Percentiles rank a stretch among this genome's conserved stretches.
phyloP scores from a whole-genome alignment of 2,113 vertebrate genomes.

The Chionomys nivalis region DNA sequence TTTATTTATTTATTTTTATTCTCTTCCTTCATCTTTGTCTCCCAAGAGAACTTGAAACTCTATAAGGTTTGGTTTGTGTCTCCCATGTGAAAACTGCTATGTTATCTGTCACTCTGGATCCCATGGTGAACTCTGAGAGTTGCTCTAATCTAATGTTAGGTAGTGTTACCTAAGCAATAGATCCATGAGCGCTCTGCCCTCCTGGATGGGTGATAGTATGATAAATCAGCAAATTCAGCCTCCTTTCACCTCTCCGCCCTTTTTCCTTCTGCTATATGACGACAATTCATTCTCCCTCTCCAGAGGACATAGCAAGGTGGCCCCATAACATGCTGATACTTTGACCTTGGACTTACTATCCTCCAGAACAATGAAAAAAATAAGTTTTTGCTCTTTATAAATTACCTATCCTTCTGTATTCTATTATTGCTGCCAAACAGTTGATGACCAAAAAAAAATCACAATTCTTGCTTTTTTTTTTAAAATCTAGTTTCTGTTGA shows the following conservation, averaged over 20 bases:
- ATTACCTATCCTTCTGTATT: neutral
- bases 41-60: neutral
- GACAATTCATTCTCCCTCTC: neutral
- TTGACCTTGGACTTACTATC: neutral
- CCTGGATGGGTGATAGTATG: neutral
- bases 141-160: neutral
- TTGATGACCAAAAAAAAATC: neutral
- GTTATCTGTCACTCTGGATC: neutral
- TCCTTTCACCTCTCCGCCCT: neutral
- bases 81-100: neutral
- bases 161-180: neutral
- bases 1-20: neutral
- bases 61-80: neutral
- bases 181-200: neutral
- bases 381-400: neutral
- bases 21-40: neutral
- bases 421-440: neutral
- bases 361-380: slow-evolving; percentile 20
- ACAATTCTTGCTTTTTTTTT: neutral
- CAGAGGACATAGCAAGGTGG: neutral
- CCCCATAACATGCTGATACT: neutral
- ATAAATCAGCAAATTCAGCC: neutral
- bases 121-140: neutral
- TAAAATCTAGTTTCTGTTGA: neutral
- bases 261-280: neutral